Base-by-base conservation (phyloP, 2,888 invertebrate genomes). In the Limnephilus auricula region DNA sequence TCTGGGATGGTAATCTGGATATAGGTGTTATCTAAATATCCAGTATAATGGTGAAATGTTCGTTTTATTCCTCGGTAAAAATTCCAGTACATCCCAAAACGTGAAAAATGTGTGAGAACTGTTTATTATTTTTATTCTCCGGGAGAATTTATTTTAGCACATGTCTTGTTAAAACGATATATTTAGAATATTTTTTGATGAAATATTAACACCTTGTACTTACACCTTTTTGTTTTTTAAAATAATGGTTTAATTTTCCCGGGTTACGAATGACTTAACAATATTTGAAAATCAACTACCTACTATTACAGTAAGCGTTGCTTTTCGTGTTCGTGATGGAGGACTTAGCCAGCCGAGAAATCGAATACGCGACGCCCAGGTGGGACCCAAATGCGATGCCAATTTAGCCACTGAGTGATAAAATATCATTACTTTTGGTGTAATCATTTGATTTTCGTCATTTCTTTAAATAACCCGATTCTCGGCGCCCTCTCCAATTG, bases 1-100 rank as follows among this genome's bases (percentile, higher is more conserved):
- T 80, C 65, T 65, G 80, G 80, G 80, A 80, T 32, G 80, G 80
- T 80, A 80, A 80, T 80, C 80, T 80, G 80, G 80, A 32, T 80
- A 31, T 32, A 80, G 65, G 65, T 65, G 65, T 80, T 80, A 80
- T 32, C 80, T 80, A 80, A 80, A 32, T 80, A 18, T 80, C 13
- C 80, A 31, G 18, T 18, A 80, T 32, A 32, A 18, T 80, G 80
- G 31, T 31, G 13, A 32, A 80, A 32, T 32, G 18, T 80, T 31
- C 18, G 15, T 32, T 80, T 80, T 32, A 80, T 80, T 80, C 32
- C 80, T 80, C 18, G 31, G 80, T 18, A 80, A 80, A 80, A 15
- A 80, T 80, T 32, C 80, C 31, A 4, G 5, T 80, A 9, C 3
- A 65, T 9, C 25, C 18, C 6, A 65, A 50, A 65, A 65, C 25